A percentile compares a stretch with the other conserved stretches of the same genome.
These are phyloP conservation scores for Cyrtodaria siliqua DNA, from an alignment of 2,888 invertebrate genomes.

Conservation along the genomic window DNA sequence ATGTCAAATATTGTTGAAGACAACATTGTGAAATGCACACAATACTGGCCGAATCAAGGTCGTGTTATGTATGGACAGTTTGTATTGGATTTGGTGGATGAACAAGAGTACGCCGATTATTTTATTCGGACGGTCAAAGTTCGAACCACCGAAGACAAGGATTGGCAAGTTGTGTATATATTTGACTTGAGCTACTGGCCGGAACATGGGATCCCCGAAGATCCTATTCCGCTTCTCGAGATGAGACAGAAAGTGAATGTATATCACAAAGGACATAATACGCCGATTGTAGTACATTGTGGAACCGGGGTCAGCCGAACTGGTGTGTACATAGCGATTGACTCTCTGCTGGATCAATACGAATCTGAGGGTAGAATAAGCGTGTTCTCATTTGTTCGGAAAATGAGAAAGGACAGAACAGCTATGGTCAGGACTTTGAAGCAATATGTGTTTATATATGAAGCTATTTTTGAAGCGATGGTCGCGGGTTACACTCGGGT, in stretches of 20 bases:
- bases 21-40: conserved; percentile 91
- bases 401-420: conserved; percentile 80
- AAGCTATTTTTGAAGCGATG: conserved; percentile 83
- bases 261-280: conserved; percentile 60
- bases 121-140: conserved; percentile 87
- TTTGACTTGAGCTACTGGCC: conserved; percentile 85
- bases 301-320: conserved; percentile 85
- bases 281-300: conserved; percentile 84
- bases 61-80: conserved; percentile 94
- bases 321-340: conserved; percentile 84
- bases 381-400: conserved; percentile 79
- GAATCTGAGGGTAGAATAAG: conserved; percentile 81
- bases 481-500: conserved; percentile 77
- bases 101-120: conserved; percentile 96
- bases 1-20: conserved; percentile 86
- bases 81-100: conserved; percentile 94
- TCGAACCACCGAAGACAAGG: conserved; percentile 51
- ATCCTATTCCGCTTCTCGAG: conserved; percentile 83
- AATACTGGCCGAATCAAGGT: conserved; percentile 94
- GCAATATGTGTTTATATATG: conserved; percentile 85
- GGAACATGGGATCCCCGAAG: conserved; percentile 82
- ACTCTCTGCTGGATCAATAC: conserved; percentile 83
- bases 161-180: conserved; percentile 66
- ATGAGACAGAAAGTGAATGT: conserved; percentile 74
- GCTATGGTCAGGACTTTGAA: conserved; percentile 84